These are phyloP conservation scores for Oncopeltus fasciatus DNA, from an alignment of 1,140 invertebrate genomes.

Conservation along the genomic window DNA sequence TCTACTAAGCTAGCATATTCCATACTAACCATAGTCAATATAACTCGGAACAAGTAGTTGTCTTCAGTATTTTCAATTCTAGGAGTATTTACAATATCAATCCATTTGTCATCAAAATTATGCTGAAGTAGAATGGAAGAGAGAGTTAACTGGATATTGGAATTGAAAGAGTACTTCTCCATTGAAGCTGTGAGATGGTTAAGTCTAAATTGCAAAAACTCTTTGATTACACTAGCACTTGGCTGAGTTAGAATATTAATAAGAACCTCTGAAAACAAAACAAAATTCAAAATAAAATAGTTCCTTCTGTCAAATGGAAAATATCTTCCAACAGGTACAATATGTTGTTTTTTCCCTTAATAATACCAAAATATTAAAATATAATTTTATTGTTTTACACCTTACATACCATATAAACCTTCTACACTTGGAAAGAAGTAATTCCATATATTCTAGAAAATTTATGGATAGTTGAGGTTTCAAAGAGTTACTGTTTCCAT, in stretches of 20 bases:
- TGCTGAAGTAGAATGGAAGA: slow-evolving; percentile 52
- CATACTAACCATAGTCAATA: slow-evolving; percentile 54
- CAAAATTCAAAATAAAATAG: too few relatives aligned
- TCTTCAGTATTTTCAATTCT: slow-evolving; percentile 34
- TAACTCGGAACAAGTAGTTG: slow-evolving; percentile 50
- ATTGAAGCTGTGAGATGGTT: slow-evolving; percentile 51
- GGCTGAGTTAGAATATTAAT: neutral
- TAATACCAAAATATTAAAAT: too few relatives aligned
- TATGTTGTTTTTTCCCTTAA: too few relatives aligned
- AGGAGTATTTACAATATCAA: slow-evolving; percentile 57
- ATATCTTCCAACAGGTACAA: too few relatives aligned
- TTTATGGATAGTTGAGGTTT: too few relatives aligned
- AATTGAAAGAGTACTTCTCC: slow-evolving; percentile 58
- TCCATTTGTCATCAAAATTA: slow-evolving; percentile 37
- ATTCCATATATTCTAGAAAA: too few relatives aligned
- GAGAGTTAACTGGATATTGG: slow-evolving; percentile 48
- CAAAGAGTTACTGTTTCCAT: too few relatives aligned
- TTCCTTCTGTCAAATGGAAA: too few relatives aligned
- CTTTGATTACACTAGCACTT: slow-evolving; percentile 14
- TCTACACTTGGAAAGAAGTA: too few relatives aligned
- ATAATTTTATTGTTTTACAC: too few relatives aligned
- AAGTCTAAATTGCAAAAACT: slow-evolving; percentile 12
- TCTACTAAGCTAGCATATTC: too few relatives aligned
- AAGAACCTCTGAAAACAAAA: slow-evolving; percentile 19
- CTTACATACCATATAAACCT: too few relatives aligned